Evolutionary conservation across 1,140 invertebrate species (phyloP), one percentile per base, ranked within the genome.

Genomic region (Ditylenchus dipsaci): DNA sequence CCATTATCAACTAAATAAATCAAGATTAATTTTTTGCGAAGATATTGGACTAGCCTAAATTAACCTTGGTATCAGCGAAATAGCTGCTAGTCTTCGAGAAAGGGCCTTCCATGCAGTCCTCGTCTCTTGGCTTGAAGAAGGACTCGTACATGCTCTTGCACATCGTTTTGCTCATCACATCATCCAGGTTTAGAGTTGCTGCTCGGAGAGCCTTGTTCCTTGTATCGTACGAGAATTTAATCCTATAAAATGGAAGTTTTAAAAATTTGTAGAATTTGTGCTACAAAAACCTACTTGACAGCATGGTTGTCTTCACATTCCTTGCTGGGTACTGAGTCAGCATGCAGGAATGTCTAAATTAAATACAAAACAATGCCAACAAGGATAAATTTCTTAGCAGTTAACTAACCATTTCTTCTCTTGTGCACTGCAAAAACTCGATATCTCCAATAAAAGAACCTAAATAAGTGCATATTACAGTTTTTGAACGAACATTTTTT

Each of bases 371-470:
- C 11, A 3, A 5, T 38, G 11, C 33, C 11, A 3, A 5, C 33
- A 38, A 53, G 15, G 15, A 3, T 19, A 53, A 7, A 53, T 26
- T 19, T 53, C n/a, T 53, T 53, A 17, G 23, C 8, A 53, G n/a
- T 53, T 7, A 19, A 53, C 15, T 19, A 21, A 53, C 49, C 47
- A 64, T 65, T 56, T 74, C 75, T 42, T 76, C 68, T 42, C 29
- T 23, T 1, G 26, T 17, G 56, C 73, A 75, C 26, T 75, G 30
- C 49, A 75, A 67, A 11, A 63, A 27, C 15, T 30, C 8, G 0
- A 27, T 17, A 58, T 76, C 60, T n/a, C 73, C 73, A 63, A 76
- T 21, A 64, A 75, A 76, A 0, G 74, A 64, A 33, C 72, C 72
- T 69, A 5, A 69, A 76, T 1, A 63, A 71, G 8, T 60, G 3